Conservation (phyloP, 2,797 vertebrate species). For the Iguana delicatissima region DNA sequence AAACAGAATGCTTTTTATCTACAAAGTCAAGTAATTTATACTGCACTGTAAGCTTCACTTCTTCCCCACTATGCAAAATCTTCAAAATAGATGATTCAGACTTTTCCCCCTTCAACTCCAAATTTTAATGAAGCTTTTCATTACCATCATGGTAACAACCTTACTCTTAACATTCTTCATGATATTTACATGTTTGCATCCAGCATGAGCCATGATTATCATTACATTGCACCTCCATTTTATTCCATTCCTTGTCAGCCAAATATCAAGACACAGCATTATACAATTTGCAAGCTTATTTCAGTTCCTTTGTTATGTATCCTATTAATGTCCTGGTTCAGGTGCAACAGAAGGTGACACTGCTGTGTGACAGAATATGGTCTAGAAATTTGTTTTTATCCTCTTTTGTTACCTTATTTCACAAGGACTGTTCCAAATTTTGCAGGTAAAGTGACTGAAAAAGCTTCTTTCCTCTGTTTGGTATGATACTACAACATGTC, state of each 20-base stretch:
- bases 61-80: conserved; percentile 5
- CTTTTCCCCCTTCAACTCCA: neutral
- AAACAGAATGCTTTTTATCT: neutral
- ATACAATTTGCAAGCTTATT: conserved; percentile 20
- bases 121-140: conserved; percentile 40
- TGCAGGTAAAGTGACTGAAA: conserved; percentile 7
- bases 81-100: neutral
- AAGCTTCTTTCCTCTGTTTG: neutral
- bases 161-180: conserved; percentile 14
- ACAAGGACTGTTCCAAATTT: neutral
- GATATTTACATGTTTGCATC: conserved; percentile 30
- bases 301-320: conserved; percentile 7
- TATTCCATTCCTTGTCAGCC: conserved; percentile 8
- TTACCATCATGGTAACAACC: conserved; percentile 21
- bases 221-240: neutral
- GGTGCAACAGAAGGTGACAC: neutral
- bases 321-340: neutral
- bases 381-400: conserved; percentile 28
- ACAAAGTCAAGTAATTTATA: neutral
- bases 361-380: neutral
- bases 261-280: conserved; percentile 20
- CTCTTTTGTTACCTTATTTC: neutral
- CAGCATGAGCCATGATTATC: conserved; percentile 13
- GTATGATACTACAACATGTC: neutral
- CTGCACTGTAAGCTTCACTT: conserved; percentile 15